Evolutionary conservation across 2,113 vertebrate genomes (phyloP).

Genomic region (Prolemur simus): DNA sequence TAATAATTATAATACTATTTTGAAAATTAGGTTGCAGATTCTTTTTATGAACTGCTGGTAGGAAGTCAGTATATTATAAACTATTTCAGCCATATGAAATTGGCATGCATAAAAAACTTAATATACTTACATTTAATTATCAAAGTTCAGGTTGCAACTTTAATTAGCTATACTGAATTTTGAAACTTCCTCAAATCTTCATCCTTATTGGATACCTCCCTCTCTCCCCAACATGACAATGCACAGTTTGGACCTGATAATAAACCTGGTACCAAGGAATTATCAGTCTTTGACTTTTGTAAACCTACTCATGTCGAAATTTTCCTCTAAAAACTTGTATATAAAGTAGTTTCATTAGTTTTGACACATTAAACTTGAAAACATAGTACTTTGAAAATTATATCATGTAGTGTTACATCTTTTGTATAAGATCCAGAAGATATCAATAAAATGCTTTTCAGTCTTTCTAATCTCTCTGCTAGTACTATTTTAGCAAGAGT

Average conservation of each 20-base stretch:
- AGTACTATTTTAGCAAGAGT: constrained; percentile 13
- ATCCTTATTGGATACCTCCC: background rate
- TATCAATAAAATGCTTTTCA: background rate
- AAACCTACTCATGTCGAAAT: background rate
- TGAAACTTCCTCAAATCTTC: constrained; percentile 50
- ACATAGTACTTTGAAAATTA: background rate
- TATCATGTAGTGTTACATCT: background rate
- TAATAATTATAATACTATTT: constrained; percentile 58
- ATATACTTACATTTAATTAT: constrained; percentile 48
- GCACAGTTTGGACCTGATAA: background rate
- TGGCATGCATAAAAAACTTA: constrained; percentile 54
- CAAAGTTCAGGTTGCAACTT: constrained; percentile 55
- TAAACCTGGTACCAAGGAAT: background rate
- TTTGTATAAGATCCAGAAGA: background rate
- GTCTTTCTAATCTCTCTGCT: background rate
- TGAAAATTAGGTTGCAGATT: constrained; percentile 10
- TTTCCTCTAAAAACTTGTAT: constrained; percentile 31
- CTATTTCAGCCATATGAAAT: constrained; percentile 47
- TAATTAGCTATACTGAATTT: constrained; percentile 44
- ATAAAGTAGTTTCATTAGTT: constrained; percentile 10
- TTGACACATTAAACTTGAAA: background rate
- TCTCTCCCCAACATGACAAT: background rate
- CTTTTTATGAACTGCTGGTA: constrained; percentile 56
- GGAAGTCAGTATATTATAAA: constrained; percentile 39
- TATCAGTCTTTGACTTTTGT: constrained; percentile 27